These are phyloP conservation scores for Gymnosoma rotundatum DNA, from an alignment of 2,888 invertebrate genomes.

Conservation along the genomic window DNA sequence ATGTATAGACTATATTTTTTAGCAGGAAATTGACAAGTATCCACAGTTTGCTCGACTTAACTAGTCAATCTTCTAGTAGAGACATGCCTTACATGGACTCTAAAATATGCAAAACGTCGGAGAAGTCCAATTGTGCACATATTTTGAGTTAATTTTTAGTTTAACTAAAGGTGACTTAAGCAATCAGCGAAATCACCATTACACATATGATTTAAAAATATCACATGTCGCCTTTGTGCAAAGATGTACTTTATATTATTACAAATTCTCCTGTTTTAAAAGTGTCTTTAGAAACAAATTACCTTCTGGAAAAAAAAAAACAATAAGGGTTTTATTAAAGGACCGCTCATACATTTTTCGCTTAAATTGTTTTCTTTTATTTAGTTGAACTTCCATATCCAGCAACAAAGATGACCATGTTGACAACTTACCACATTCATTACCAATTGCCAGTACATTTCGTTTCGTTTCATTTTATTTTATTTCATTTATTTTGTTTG, in stretches of 20 bases:
- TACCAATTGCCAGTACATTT: constrained; percentile 61
- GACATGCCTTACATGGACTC: no score
- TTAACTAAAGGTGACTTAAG: no score
- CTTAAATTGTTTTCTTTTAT: not conserved
- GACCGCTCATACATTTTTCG: constrained; percentile 27
- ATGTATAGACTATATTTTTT: no score
- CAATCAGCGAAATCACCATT: no score
- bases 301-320: constrained; percentile 49
- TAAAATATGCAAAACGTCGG: no score
- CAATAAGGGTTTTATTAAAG: constrained; percentile 48
- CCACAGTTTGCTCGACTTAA: no score
- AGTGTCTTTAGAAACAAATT: constrained; percentile 70
- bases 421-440: constrained; percentile 69
- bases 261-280: constrained; percentile 34
- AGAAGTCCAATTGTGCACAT: no score
- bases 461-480: constrained; percentile 22
- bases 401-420: constrained; percentile 60
- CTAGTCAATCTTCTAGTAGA: no score
- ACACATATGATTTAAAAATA: not conserved
- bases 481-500: constrained; percentile 39
- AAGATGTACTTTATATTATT: constrained; percentile 12
- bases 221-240: constrained; percentile 25
- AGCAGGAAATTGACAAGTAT: no score
- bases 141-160: no score
- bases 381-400: not conserved